A percentile compares a stretch with the other conserved stretches of the same genome.
Conservation (phyloP, 2,888 invertebrate species). For the Diploptera punctata region DNA sequence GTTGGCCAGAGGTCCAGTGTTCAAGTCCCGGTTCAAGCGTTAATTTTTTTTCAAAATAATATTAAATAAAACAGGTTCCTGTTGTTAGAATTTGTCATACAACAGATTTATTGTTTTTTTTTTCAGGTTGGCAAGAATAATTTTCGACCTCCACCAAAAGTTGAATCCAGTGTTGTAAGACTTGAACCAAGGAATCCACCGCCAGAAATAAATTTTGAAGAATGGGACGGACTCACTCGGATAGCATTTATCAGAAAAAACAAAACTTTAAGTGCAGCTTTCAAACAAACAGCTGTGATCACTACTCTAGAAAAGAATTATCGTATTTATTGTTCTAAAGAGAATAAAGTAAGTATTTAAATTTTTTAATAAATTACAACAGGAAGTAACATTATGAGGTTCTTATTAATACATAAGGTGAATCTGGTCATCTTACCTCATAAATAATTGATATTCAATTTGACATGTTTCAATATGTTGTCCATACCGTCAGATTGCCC, state of each 20-base stretch:
- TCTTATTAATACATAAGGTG: no score
- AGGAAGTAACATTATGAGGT: no score
- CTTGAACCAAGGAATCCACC: conserved; percentile 98
- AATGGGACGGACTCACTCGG: conserved; percentile 98
- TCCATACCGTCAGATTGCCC: no score
- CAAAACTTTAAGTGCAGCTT: conserved; percentile 90
- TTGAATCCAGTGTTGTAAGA: conserved; percentile 97
- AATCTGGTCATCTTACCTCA: no score
- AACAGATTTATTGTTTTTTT: conserved; percentile 43
- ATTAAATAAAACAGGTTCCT: no score
- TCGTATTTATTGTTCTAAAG: conserved; percentile 83
- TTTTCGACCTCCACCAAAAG: conserved; percentile 98
- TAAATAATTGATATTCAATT: no score
- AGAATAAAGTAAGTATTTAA: conserved; percentile 69
- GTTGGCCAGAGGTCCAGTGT: no score
- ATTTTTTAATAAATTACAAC: no score
- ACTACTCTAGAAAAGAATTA: conserved; percentile 92
- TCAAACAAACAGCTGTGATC: conserved; percentile 84
- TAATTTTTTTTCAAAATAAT: no score
- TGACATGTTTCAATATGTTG: no score
- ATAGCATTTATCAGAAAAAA: conserved; percentile 95
- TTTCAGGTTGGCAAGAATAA: conserved; percentile 94
- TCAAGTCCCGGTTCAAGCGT: no score
- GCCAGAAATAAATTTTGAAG: conserved; percentile 93
- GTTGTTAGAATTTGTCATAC: no score